Percentiles rank a stretch among this genome's conserved stretches.
Conservation (phyloP, 2,113 vertebrate genomes). For the Australoheros scitulus region DNA sequence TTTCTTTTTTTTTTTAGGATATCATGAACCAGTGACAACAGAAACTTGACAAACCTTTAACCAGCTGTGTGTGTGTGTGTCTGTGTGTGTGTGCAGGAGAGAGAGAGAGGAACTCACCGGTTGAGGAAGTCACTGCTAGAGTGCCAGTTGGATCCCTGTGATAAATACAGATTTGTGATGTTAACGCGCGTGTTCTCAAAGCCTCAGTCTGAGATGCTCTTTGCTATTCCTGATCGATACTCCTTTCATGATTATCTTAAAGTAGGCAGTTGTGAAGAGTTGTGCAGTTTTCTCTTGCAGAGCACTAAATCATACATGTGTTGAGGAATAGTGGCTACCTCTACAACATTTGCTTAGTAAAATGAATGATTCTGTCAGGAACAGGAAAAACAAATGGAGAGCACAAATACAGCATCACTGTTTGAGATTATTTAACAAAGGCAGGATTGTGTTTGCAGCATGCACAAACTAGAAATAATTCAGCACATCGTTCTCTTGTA, state of each 20-base stretch:
- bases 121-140: slow-evolving; percentile 80
- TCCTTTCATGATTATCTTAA: background rate
- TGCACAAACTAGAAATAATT: slow-evolving; percentile 41
- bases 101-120: slow-evolving; percentile 72
- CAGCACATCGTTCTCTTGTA: background rate
- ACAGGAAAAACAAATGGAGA: background rate
- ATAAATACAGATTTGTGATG: slow-evolving; percentile 73
- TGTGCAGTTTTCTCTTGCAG: background rate
- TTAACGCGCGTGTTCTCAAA: slow-evolving; percentile 41
- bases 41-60: background rate
- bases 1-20: no score
- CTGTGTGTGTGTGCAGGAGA: background rate
- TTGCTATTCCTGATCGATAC: background rate
- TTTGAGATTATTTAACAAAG: background rate
- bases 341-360: background rate
- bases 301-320: background rate
- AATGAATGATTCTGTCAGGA: background rate
- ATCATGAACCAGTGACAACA: no score
- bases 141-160: slow-evolving; percentile 78
- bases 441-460: background rate
- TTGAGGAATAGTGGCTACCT: background rate
- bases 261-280: background rate
- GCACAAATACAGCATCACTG: fast-evolving
- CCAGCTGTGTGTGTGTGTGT: background rate
- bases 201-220: background rate